Evolutionary conservation across 2,113 vertebrate genomes (phyloP), one percentile per base, ranked within the genome.

Genomic region (Malurus alboscapulatus): DNA sequence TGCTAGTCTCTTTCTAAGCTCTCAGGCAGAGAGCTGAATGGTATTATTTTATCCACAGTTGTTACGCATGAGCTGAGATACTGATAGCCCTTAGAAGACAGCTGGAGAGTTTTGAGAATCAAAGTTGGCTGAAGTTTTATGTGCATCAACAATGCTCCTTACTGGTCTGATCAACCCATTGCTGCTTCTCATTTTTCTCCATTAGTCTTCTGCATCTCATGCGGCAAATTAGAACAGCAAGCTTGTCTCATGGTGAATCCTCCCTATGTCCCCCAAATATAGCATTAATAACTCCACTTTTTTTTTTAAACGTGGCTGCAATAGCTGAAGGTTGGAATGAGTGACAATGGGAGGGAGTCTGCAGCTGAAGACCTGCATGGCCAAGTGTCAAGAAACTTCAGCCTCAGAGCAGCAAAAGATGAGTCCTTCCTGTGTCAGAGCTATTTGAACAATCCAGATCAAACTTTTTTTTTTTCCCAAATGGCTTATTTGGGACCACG

Each of bases 401-500:
- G 29, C 40, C 50, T 44, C 17, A 54, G 26, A 69, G 30, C 30
- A 54, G 44, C 51, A 40, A 34, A 38, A 74, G 14, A 42, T 66
- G n/a, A 74, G 42, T 19, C 22, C 27, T 34, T 58, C 32, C 59
- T 32, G 1, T 45, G 26, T 34, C 14, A 30, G 15, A 79, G 12
- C 42, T 24, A 29, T 66, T 66, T 74, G 40, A 82, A 34, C 47
- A 50, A 55, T 44, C 20, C n/a, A 34, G 5, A 42, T 19, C n/a
- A 68, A 71, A n/a, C 24, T 2, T 42, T 11, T 22, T 48, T 48
- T 4, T 26, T 54, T 9, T 5, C 9, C 32, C 45, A 73, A 36
- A 47, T 13, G 17, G 50, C 26, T 59, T 5, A 44, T n/a, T 30
- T 14, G 10, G 7, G 32, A 55, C 8, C 1, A 0, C 22, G 5